Base-by-base conservation (phyloP, 2,888 invertebrate species). In the Pachliopta kotzebuea region DNA sequence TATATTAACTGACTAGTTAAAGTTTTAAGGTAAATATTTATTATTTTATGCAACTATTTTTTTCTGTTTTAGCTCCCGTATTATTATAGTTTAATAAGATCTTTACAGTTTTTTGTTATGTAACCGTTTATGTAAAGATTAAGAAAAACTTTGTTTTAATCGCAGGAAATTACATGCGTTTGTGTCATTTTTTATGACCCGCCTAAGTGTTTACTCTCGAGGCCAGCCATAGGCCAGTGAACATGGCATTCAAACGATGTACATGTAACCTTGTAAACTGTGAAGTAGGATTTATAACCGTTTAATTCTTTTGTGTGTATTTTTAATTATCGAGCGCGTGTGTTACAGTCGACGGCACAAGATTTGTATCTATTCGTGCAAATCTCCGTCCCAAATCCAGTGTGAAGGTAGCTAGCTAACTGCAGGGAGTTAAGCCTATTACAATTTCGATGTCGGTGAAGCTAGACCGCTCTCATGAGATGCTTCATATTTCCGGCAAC, bases 231-330 rank as follows among this genome's bases (percentile, higher is more conserved):
- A 74, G 75, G 69, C 72, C 70, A 75, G 71, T 72, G 74, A 70
- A 68, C 74, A 73, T 72, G 74, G 72, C 76, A 76, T 76, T 75
- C 75, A 73, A 70, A 71, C 64, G 68, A 69, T 70, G 70, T 69
- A 65, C 56, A 67, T 54, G 56, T 58, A 68, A 68, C 72, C 74
- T 72, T 72, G 72, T 60, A 55, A 61, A 66, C 64, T 67, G 61
- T 63, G 60, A 62, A 65, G 65, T 68, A 70, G 71, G 66, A 73
- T 72, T 72, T 71, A 70, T 68, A 64, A 68, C 67, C 49, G 21
- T 69, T 70, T 68, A 63, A 64, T 71, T 71, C 72, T 65, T 72
- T 74, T 75, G 74, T 73, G 69, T 69, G 65, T 54, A 18, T 37
- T 71, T 71, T 70, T 71, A 74, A 71, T 74, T 72, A 70, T 68